Evolutionary conservation across 2,888 invertebrate genomes (phyloP), one percentile per base, ranked within the genome.

Genomic region (Coleophora flavipennella): DNA sequence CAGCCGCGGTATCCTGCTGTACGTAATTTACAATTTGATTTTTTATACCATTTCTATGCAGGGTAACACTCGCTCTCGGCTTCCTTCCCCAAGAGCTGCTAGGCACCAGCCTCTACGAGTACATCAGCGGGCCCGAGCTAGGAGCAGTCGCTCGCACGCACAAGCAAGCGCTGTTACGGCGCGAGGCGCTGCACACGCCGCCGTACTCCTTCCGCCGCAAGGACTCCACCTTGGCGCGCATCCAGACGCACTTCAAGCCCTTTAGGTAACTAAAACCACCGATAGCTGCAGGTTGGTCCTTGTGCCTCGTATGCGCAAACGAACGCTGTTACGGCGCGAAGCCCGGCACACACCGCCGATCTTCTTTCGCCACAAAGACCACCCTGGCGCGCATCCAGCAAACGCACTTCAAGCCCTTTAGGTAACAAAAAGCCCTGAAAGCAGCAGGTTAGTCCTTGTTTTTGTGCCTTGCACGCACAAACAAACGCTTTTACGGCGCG

Each of bases 71-170:
- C 48, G 92, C 94, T 28, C 86, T 96, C 43, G 97, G 97, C 1
- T 97, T 93, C 80, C 84, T 97, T 41, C 96, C 97, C 1, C 97
- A 97, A 79, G 97, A 97, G 81, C 80, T 97, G 35, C 77, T 96
- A 13, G 96, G 96, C 29, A 94, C 95, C 9, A 95, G 95, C 54
- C 91, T 96, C 86, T 97, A 97, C 69, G 97, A 97, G 76, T 95
- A 96, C 77, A 94, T 93, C 61, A 90, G 92, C 57, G 91, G 91
- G 40, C 91, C 92, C 31, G 95, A 95, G 65, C 90, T 96, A 44
- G 86, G 89, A 4, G 86, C 88, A 0, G 86, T 97, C 45, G 93
- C 95, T 10, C 92, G 94, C 50, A 89, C 92, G 42, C 97, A 97
- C 78, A 93, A 94, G 81, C 84, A 89, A 50, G 92, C 92, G 0